phyloP scores from a whole-genome alignment of 2,888 invertebrate genomes.

The Lymantria monacha region DNA sequence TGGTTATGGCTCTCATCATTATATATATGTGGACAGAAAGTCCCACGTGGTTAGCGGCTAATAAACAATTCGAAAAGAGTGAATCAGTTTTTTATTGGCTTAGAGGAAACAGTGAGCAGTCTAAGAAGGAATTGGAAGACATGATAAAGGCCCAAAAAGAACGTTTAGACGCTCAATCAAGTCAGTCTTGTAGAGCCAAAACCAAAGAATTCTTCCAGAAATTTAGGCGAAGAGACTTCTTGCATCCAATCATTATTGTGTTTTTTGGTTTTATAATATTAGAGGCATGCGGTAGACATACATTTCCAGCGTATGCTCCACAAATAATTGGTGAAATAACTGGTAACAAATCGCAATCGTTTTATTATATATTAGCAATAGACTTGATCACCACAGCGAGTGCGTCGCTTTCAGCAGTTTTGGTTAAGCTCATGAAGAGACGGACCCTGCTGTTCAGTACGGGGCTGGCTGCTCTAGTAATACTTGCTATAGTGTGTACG shows the following conservation, averaged over 20 bases:
- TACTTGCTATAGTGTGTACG: constrained; percentile 40
- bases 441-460: constrained; percentile 50
- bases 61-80: constrained; percentile 66
- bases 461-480: constrained; percentile 43
- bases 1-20: constrained; percentile 36
- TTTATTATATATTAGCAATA: constrained; percentile 46
- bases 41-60: constrained; percentile 81
- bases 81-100: constrained; percentile 73
- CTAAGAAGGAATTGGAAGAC: constrained; percentile 41
- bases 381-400: constrained; percentile 52
- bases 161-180: constrained; percentile 11
- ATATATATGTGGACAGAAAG: constrained; percentile 81
- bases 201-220: constrained; percentile 38
- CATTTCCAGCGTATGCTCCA: no score
- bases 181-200: constrained; percentile 14
- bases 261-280: constrained; percentile 40
- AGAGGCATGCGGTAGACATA: constrained; percentile 24
- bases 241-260: constrained; percentile 49
- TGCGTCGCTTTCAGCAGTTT: constrained; percentile 45
- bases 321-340: no score
- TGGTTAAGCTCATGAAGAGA: constrained; percentile 52
- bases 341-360: no score
- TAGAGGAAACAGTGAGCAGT: constrained; percentile 56
- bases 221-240: constrained; percentile 49
- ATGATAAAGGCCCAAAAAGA: constrained; percentile 48